A percentile compares a stretch with the other conserved stretches of the same genome.
Evolutionary conservation across 2,888 invertebrate species (phyloP).

Genomic region (Cheilosia impressa): DNA sequence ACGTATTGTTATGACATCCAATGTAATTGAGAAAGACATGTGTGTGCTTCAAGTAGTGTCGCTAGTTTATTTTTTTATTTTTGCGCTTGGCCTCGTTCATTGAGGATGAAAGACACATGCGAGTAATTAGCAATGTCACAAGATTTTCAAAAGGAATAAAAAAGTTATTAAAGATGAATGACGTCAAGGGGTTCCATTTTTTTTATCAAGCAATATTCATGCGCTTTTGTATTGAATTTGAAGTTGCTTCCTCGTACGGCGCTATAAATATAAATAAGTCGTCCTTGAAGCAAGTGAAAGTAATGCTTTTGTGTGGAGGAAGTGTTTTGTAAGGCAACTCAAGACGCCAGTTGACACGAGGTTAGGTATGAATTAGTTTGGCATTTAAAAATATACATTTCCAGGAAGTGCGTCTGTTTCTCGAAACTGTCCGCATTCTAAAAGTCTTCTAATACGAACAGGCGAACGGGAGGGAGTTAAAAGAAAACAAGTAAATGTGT

Average conservation of each 20-base stretch:
- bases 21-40: constrained; percentile 4
- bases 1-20: constrained; percentile 2
- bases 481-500: too few relatives aligned
- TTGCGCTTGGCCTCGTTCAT: constrained; percentile 1
- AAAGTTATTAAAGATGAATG: constrained; percentile 35
- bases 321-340: background rate
- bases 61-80: background rate
- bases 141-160: constrained; percentile 32
- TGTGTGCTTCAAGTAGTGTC: background rate
- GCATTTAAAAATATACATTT: too few relatives aligned
- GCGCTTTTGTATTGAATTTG: background rate
- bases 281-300: constrained; percentile 6
- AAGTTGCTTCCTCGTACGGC: background rate
- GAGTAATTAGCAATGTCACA: constrained; percentile 48
- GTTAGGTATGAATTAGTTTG: background rate
- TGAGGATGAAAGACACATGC: background rate
- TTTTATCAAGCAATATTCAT: background rate
- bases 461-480: too few relatives aligned
- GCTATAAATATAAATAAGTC: constrained; percentile 4
- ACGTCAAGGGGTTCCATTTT: constrained; percentile 21
- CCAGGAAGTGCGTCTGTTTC: too few relatives aligned
- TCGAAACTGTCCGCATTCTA: too few relatives aligned
- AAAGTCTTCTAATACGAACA: too few relatives aligned
- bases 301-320: background rate
- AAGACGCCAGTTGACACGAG: background rate